These are phyloP conservation scores for Podabrus alpinus DNA, from an alignment of 2,888 invertebrate species.

Conservation along the genomic window DNA sequence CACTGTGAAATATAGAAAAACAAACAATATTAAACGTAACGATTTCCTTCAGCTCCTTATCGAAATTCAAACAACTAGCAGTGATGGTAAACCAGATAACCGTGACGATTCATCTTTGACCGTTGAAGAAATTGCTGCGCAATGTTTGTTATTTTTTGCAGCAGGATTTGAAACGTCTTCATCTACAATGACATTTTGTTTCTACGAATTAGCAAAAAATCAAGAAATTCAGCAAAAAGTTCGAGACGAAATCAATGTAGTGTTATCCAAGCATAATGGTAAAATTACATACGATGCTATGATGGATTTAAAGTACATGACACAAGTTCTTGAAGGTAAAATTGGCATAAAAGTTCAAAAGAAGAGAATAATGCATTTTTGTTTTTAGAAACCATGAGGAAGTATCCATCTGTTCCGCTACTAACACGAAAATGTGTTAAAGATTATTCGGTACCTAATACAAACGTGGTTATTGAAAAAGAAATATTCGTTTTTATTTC, in stretches of 20 bases:
- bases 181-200: slow-evolving; percentile 62
- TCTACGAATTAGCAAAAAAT: slow-evolving; percentile 60
- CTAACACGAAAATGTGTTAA: background rate
- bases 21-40: background rate
- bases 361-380: background rate
- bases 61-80: background rate
- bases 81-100: background rate
- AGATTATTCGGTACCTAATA: background rate
- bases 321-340: slow-evolving; percentile 51
- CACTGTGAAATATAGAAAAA: background rate
- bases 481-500: background rate
- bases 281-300: slow-evolving; percentile 46
- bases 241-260: slow-evolving; percentile 56
- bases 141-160: slow-evolving; percentile 63
- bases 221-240: slow-evolving; percentile 59
- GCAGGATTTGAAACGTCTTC: slow-evolving; percentile 70
- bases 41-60: background rate
- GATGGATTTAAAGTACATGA: slow-evolving; percentile 51
- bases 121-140: slow-evolving; percentile 59
- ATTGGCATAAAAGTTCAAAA: background rate
- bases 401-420: background rate
- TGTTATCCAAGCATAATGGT: slow-evolving; percentile 51
- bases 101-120: slow-evolving; percentile 46
- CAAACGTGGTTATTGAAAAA: background rate
- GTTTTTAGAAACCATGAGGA: slow-evolving; percentile 10